Conservation (phyloP, 2,113 vertebrate genomes). For the Sturnira hondurensis region DNA sequence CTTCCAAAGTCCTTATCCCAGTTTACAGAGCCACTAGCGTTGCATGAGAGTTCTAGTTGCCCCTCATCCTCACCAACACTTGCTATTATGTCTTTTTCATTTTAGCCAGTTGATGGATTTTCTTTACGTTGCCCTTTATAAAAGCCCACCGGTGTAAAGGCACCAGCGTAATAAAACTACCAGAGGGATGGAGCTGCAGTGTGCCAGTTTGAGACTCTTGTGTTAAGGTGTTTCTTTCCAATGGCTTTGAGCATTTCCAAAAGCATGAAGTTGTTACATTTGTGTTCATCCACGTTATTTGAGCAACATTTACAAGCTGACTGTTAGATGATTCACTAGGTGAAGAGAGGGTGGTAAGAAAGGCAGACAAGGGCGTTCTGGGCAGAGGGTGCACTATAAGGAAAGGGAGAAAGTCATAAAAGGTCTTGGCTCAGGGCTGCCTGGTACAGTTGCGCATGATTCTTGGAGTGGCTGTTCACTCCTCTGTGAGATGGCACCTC, state of each 20-base stretch:
- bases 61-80: neutral
- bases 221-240: neutral
- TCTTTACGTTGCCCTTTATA: slow-evolving; percentile 9
- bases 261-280: neutral
- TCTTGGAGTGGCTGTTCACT: neutral
- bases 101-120: neutral
- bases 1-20: neutral
- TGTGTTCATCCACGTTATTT: neutral
- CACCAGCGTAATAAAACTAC: neutral
- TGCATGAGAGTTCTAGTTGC: neutral
- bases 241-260: neutral
- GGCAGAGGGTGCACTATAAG: neutral
- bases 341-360: neutral
- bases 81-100: neutral
- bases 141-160: neutral
- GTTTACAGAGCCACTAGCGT: neutral
- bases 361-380: neutral
- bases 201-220: neutral
- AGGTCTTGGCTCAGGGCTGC: neutral
- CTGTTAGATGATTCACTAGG: neutral
- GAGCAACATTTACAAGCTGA: neutral
- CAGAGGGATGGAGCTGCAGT: neutral
- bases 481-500: neutral
- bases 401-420: slow-evolving; percentile 12
- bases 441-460: neutral